Conservation (phyloP, 2,888 invertebrate genomes). For the Idaea aversata region DNA sequence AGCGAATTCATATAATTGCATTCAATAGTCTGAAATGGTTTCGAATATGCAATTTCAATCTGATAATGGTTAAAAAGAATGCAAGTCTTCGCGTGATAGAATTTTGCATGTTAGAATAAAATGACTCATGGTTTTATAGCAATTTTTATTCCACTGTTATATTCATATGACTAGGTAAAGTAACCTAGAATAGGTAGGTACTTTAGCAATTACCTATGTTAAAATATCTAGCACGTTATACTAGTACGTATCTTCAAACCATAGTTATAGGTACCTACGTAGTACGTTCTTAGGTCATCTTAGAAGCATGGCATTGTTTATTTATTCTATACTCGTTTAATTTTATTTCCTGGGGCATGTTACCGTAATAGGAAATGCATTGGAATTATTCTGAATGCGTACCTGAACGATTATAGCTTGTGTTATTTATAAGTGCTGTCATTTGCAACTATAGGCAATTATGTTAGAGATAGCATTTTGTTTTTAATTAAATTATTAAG, state of each 20-base stretch:
- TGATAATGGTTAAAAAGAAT: slow-evolving; percentile 16
- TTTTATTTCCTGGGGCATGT: neutral
- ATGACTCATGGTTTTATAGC: slow-evolving; percentile 24
- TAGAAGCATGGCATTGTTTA: neutral
- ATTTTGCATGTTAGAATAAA: slow-evolving; percentile 37
- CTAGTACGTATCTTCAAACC: no score
- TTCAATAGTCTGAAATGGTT: slow-evolving; percentile 12
- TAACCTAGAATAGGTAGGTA: neutral
- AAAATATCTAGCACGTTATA: neutral
- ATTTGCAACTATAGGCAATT: neutral
- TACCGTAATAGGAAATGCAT: neutral
- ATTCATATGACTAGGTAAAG: neutral
- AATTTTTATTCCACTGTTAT: neutral
- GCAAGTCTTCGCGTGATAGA: slow-evolving; percentile 35
- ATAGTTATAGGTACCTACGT: neutral
- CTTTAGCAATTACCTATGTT: neutral
- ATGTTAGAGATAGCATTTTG: neutral
- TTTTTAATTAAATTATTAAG: neutral
- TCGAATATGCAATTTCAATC: slow-evolving; percentile 8
- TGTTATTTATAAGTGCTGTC: neutral
- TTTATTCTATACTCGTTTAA: neutral
- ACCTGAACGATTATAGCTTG: neutral
- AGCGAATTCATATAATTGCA: slow-evolving; percentile 9
- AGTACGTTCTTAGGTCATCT: neutral
- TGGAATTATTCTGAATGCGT: neutral